Conservation (phyloP, 2,888 invertebrate genomes). For the Rhingia campestris region DNA sequence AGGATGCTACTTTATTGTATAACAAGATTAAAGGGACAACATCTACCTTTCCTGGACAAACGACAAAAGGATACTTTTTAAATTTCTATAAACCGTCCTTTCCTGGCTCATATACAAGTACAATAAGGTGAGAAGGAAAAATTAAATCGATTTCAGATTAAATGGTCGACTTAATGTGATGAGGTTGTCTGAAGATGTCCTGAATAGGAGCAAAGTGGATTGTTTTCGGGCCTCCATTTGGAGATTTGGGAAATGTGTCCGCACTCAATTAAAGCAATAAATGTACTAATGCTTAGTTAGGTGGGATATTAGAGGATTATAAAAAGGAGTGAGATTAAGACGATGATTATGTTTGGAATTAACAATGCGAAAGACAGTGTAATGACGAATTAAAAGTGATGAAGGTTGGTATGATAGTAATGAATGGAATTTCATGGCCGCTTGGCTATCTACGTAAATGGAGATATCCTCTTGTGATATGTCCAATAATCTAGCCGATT, state of each 20-base stretch:
- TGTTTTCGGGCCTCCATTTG: not conserved
- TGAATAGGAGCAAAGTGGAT: conserved; percentile 1
- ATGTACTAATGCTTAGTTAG: not conserved
- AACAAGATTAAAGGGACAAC: conserved; percentile 52
- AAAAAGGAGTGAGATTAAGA: too few relatives aligned
- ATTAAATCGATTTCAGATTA: conserved; percentile 57
- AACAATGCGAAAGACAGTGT: too few relatives aligned
- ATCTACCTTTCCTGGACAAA: conserved; percentile 22
- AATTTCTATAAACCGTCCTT: not conserved
- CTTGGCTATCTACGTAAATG: too few relatives aligned
- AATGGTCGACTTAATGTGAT: conserved; percentile 49
- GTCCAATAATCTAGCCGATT: too few relatives aligned
- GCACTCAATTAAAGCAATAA: conserved; percentile 55
- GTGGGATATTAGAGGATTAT: too few relatives aligned
- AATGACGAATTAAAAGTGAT: too few relatives aligned
- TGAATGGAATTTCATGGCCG: too few relatives aligned
- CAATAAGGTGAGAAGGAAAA: conserved; percentile 56
- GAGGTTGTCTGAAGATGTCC: conserved; percentile 10
- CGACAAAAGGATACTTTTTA: conserved; percentile 19
- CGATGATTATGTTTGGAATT: too few relatives aligned
- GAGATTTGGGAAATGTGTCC: conserved; percentile 39
- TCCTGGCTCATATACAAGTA: not conserved
- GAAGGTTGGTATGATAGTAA: too few relatives aligned
- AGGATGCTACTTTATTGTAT: conserved; percentile 54
- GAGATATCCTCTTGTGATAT: too few relatives aligned